Base-by-base conservation (phyloP, 1,140 invertebrate species). In the Coelopa frigida region DNA sequence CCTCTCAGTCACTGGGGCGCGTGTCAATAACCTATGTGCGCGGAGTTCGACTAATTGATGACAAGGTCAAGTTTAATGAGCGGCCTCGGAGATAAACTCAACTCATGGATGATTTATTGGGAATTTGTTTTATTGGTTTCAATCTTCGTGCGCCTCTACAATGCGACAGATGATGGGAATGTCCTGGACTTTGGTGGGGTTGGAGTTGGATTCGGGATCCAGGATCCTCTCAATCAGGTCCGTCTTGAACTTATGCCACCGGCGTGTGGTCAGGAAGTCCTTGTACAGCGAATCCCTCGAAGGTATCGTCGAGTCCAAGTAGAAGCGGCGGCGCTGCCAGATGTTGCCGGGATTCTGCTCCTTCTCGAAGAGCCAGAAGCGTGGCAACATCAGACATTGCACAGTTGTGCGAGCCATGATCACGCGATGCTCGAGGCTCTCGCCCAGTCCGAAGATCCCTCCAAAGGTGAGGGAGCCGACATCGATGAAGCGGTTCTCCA, bases 311-410 rank as follows among this genome's bases (percentile, higher is more conserved):
- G 63, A 70, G n/a, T 77, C 65, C 31, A 81, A 51, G 46, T 75
- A 79, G n/a, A 74, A 54, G 39, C 70, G 66, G 6, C 78, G 68
- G 8, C 74, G 63, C 40, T 71, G 71, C 78, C 78, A 80, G 22
- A 80, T 73, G 49, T 78, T 79, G n/a, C 72, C 76, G 4, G 69
- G 71, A 60, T 78, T 80, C 49, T 67, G 59, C 8, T 51, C 41
- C n/a, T 73, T 70, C 33, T 77, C 68, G 2, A 73, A 50, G 5
- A 81, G 53, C 59, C 75, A 79, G 53, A 74, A 78, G 24, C 72
- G 60, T 0, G 78, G 79, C 11, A 80, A 60, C 8, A 75, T 52
- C 8, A 80, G 57, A 52, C 77, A 78, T 48, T 71, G 70, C 6
- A 73, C 70, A 4, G 59, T 61, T 4, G 64, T 71, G 23, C 64